phyloP scores from a whole-genome alignment of 2,113 vertebrate species.

The Aptenodytes forsteri region DNA sequence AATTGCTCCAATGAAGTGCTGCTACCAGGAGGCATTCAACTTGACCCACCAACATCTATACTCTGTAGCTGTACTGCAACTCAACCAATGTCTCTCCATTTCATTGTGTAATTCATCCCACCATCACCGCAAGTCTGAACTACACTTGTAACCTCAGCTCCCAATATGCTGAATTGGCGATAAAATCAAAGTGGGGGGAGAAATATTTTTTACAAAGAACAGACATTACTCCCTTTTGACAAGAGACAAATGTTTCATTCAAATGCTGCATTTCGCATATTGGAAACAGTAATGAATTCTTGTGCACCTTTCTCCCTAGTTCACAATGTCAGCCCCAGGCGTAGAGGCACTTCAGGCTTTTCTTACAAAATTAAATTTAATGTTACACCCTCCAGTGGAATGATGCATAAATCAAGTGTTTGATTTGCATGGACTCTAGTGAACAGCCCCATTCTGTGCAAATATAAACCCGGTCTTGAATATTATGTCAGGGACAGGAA shows the following conservation, averaged over 20 bases:
- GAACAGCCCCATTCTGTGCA: slow-evolving; percentile 81
- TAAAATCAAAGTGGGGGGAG: slow-evolving; percentile 60
- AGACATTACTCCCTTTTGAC: slow-evolving; percentile 89
- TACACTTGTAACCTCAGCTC: neutral
- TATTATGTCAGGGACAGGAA: slow-evolving; percentile 89
- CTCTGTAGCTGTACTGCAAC: neutral
- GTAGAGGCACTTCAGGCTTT: slow-evolving; percentile 77
- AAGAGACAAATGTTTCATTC: slow-evolving; percentile 99
- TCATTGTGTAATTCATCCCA: neutral
- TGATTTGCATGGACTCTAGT: slow-evolving; percentile 94
- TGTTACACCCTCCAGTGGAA: slow-evolving; percentile 87
- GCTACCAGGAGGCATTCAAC: neutral
- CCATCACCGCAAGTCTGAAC: neutral
- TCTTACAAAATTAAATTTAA: slow-evolving; percentile 97
- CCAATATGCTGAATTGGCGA: slow-evolving; percentile 60
- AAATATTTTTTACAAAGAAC: slow-evolving; percentile 71
- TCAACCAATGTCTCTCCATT: neutral
- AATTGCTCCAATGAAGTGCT: neutral
- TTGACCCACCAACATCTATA: neutral
- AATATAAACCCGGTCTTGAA: slow-evolving; percentile 87
- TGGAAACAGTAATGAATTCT: slow-evolving; percentile 96
- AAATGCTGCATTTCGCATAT: slow-evolving; percentile 97
- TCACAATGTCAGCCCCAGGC: slow-evolving; percentile 87
- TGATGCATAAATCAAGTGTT: slow-evolving; percentile 96
- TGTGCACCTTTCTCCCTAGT: slow-evolving; percentile 81